Evolutionary conservation across 2,113 vertebrate genomes (phyloP).

Genomic region (Willisornis vidua): DNA sequence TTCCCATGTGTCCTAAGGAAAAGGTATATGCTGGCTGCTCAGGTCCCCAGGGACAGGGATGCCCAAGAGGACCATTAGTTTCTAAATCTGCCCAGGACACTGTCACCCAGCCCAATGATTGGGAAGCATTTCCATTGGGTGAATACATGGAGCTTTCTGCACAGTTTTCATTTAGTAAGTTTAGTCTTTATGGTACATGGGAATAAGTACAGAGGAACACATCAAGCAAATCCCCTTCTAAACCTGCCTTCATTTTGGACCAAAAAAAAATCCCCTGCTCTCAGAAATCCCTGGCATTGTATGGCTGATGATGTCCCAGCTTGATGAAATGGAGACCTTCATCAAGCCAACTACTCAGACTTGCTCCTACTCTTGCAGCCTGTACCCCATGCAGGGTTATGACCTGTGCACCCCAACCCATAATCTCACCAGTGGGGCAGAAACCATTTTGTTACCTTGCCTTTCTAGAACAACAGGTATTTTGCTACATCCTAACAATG

Average conservation of each 20-base stretch:
- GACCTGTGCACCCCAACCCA: background rate
- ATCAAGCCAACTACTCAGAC: accelerated
- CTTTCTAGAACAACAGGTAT: background rate
- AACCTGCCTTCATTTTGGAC: background rate
- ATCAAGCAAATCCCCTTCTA: background rate
- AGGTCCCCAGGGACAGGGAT: accelerated
- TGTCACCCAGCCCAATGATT: background rate
- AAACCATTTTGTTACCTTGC: background rate
- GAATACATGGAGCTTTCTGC: background rate
- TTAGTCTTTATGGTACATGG: background rate
- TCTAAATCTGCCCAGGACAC: background rate
- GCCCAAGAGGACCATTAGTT: background rate
- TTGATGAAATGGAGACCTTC: background rate
- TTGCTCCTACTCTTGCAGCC: background rate
- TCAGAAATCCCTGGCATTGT: background rate
- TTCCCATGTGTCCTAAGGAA: background rate
- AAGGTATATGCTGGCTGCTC: background rate
- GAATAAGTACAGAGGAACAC: background rate
- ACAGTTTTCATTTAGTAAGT: background rate
- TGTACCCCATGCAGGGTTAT: background rate
- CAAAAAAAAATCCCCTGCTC: background rate
- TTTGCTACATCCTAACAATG: background rate
- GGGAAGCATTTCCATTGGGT: background rate
- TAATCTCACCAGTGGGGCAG: background rate
- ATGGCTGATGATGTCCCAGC: background rate